phyloP scores from a whole-genome alignment of 2,113 vertebrate species.

The Pangasianodon gigas region DNA sequence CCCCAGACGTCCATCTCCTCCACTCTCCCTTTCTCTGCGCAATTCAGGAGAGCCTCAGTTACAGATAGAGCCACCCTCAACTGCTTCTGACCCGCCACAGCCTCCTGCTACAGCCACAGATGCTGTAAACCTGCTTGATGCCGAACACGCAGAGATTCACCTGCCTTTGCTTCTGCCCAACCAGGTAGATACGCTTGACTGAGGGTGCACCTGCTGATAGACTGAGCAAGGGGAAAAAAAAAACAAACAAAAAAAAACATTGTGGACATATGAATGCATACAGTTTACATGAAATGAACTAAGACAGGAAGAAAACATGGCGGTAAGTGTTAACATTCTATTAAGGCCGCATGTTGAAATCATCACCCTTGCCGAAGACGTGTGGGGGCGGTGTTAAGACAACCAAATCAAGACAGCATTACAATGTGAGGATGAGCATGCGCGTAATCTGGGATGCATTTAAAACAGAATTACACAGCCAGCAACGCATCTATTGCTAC shows the following conservation, averaged over 20 bases:
- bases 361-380: conserved; percentile 16
- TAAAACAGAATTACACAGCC: conserved; percentile 33
- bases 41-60: conserved; percentile 84
- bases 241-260: background rate
- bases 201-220: conserved; percentile 41
- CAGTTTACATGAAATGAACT: conserved; percentile 11
- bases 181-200: conserved; percentile 75
- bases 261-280: background rate
- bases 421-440: conserved; percentile 22
- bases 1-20: conserved; percentile 72
- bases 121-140: conserved; percentile 72
- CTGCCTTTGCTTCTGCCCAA: conserved; percentile 70
- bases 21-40: conserved; percentile 84
- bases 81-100: conserved; percentile 68
- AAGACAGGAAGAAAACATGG: background rate
- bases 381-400: conserved; percentile 32
- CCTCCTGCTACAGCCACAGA: conserved; percentile 60
- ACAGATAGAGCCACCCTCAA: conserved; percentile 71
- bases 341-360: conserved; percentile 7
- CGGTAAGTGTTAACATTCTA: conserved; percentile 21
- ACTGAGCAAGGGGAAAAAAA: background rate
- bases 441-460: conserved; percentile 20
- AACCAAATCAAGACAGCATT: conserved; percentile 23
- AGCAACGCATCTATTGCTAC: conserved; percentile 35
- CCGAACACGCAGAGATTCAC: conserved; percentile 61